A percentile compares a stretch with the other conserved stretches of the same genome.
phyloP scores from a whole-genome alignment of 2,888 invertebrate genomes.

The Orthosia incerta region DNA sequence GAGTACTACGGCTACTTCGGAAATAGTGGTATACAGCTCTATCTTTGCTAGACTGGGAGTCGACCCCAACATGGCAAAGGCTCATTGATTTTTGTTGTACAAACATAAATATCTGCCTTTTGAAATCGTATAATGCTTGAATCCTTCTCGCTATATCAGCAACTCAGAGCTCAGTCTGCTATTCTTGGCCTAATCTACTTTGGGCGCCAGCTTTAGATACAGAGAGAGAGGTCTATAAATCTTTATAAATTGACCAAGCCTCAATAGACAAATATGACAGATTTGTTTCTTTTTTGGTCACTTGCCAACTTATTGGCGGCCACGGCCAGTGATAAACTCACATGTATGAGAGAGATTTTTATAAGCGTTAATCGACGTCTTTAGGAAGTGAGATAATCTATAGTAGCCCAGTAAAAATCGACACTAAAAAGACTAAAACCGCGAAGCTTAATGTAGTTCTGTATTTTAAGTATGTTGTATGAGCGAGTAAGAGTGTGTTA shows the following conservation, averaged over 20 bases:
- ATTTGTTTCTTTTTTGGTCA: conserved; percentile 23
- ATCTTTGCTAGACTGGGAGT: too few relatives aligned
- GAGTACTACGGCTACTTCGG: too few relatives aligned
- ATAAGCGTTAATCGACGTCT: not conserved
- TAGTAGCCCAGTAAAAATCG: too few relatives aligned
- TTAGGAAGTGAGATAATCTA: too few relatives aligned
- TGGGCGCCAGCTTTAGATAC: not conserved
- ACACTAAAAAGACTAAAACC: too few relatives aligned
- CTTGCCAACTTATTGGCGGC: conserved; percentile 13
- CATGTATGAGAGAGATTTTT: not conserved
- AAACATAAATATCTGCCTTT: not conserved
- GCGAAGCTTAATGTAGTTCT: too few relatives aligned
- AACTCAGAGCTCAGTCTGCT: too few relatives aligned
- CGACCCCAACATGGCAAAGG: too few relatives aligned
- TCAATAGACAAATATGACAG: conserved; percentile 24
- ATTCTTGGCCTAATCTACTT: not conserved
- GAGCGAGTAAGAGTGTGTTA: too few relatives aligned
- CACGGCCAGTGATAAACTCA: not conserved
- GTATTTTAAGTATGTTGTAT: too few relatives aligned
- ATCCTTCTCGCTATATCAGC: not conserved
- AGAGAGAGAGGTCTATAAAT: conserved; percentile 25
- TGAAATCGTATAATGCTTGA: not conserved
- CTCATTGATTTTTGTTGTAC: too few relatives aligned
- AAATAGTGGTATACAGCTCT: too few relatives aligned
- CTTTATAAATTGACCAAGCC: conserved; percentile 19